Percentiles rank a stretch among this genome's conserved stretches.
These are phyloP conservation scores for Porites lutea DNA, from an alignment of 64 coral and sea anemone species.

Conservation along the genomic window DNA sequence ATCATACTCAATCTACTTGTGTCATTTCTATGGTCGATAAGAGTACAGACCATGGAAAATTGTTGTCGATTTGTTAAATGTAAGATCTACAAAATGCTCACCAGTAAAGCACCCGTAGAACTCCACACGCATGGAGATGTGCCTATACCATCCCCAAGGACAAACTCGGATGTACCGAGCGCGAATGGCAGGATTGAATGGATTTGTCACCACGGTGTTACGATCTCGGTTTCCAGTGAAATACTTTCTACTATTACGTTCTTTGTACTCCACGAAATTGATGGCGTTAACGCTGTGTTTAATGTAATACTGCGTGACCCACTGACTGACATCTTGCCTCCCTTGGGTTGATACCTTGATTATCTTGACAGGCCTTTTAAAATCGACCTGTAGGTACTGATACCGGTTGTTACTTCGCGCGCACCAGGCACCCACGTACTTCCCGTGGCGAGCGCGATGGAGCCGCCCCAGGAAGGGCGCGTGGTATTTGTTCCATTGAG, in stretches of 20 bases:
- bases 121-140: conserved; percentile 31
- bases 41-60: too few species aligned
- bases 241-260: conserved; percentile 37
- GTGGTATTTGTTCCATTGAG: conserved; percentile 63
- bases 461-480: conserved; percentile 65
- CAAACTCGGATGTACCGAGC: conserved; percentile 29
- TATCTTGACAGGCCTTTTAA: neutral
- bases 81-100: neutral
- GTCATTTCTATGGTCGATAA: too few species aligned
- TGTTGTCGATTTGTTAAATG: too few species aligned
- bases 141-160: conserved; percentile 37
- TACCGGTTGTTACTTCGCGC: conserved; percentile 70
- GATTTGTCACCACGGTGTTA: conserved; percentile 12
- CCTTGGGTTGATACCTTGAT: conserved; percentile 25
- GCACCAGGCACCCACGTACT: conserved; percentile 69
- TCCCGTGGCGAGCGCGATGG: conserved; percentile 53
- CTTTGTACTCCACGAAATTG: conserved; percentile 55
- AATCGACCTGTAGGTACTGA: conserved; percentile 31
- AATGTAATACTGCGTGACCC: conserved; percentile 31
- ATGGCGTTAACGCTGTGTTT: conserved; percentile 1
- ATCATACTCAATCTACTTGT: too few species aligned
- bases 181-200: conserved; percentile 13
- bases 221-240: conserved; percentile 38
- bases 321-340: conserved; percentile 2
- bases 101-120: conserved; percentile 39